phyloP scores from a whole-genome alignment of 1,140 invertebrate genomes.

The Saccostrea echinata region DNA sequence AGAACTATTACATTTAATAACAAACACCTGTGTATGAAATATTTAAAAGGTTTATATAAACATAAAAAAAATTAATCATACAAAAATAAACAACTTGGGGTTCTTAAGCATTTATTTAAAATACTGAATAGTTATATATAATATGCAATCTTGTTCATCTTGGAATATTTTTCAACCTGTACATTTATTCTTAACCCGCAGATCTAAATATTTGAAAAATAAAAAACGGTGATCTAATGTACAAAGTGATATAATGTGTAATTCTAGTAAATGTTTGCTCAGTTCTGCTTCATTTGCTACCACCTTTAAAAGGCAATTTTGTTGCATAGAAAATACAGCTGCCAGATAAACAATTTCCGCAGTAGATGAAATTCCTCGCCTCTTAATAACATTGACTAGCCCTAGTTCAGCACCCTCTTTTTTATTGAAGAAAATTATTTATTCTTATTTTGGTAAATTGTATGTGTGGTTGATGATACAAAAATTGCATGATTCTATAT shows the following conservation, averaged over 20 bases:
- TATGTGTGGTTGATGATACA: no score
- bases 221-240: no score
- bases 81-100: neutral
- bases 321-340: neutral
- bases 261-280: slow-evolving; percentile 6
- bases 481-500: no score
- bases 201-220: neutral
- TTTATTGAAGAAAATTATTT: neutral
- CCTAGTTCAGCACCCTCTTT: neutral
- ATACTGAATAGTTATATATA: neutral
- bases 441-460: no score
- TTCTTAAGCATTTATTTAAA: neutral
- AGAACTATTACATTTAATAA: neutral
- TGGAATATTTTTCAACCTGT: neutral
- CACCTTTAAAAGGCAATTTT: neutral
- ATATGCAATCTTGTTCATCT: neutral
- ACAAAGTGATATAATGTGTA: neutral
- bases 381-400: neutral
- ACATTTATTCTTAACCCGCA: neutral
- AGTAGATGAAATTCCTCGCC: neutral
- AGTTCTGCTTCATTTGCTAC: slow-evolving; percentile 16
- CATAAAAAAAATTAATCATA: slow-evolving; percentile 5
- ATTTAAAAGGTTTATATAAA: neutral
- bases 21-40: neutral
- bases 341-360: neutral